Evolutionary conservation across 2,113 vertebrate genomes (phyloP), one percentile per base, ranked within the genome.

Genomic region (Sebastes fasciatus): DNA sequence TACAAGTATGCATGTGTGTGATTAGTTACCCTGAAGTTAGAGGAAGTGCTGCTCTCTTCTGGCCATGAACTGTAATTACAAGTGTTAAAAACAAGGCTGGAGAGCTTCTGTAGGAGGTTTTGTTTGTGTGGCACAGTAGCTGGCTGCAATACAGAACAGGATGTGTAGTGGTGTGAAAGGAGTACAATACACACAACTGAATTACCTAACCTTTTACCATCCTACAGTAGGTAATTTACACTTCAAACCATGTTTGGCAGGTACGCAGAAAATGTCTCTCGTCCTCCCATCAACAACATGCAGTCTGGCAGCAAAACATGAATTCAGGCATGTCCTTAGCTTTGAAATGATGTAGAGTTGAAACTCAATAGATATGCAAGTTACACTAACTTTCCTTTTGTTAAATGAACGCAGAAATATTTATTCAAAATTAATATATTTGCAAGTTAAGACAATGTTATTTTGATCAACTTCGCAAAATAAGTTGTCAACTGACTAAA

Each of bases 21-120:
- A n/a, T 26, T 74, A 1, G 1, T 21, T 64, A 17, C 9, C 12
- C 6, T 21, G 14, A 60, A 10, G 19, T 46, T 0, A 19, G 45
- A 65, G 43, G 8, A 26, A 68, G n/a, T 81, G 77, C 77, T 86
- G 87, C 90, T 4, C 86, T 74, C 89, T 88, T 34, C 63, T 92
- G 92, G 88, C 21, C 57, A 74, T 1, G 71, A 67, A 51, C 1
- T 19, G 58, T 4, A 67, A 52, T 16, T 84, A 11, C 62, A 54
- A 11, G 5, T 14, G 0, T n/a, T 65, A 1, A 55, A 49, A 6
- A 51, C 3, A 5, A 64, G 11, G 23, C 17, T 11, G 12, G 4
- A 58, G 9, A 73, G 52, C 19, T 51, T n/a, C 19, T 71, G 52
- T 8, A 62, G 19, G 46, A 23, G 42, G 61, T 57, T 69, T 40